A percentile compares a stretch with the other conserved stretches of the same genome.
phyloP scores from a whole-genome alignment of 2,113 vertebrate genomes.

The Podarcis muralis region DNA sequence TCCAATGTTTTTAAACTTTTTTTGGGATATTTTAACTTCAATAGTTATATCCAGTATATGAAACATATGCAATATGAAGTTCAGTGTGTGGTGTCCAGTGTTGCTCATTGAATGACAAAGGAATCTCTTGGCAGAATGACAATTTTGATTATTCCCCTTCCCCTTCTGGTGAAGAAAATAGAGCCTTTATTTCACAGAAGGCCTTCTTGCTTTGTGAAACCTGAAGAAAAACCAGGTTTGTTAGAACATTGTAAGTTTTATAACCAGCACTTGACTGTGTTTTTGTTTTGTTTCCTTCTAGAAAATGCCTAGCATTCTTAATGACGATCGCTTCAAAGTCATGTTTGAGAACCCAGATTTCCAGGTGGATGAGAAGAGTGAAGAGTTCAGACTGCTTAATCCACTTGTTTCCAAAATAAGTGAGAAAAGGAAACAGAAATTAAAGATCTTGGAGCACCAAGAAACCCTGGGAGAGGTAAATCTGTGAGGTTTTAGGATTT shows the following conservation, averaged over 20 bases:
- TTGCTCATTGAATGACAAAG: no score
- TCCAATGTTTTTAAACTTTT: background rate
- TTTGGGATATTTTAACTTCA: background rate
- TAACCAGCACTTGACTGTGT: background rate
- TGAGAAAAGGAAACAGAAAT: constrained; percentile 90
- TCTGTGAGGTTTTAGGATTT: background rate
- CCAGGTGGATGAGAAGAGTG: constrained; percentile 95
- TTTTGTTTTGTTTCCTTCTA: constrained; percentile 55
- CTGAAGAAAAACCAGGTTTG: background rate
- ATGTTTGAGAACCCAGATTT: constrained; percentile 99
- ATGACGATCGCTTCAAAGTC: constrained; percentile 94
- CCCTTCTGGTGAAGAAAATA: background rate
- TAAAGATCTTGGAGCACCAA: constrained; percentile 81
- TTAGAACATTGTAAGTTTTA: constrained; percentile 13
- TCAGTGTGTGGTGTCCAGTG: background rate
- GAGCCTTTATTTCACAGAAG: background rate
- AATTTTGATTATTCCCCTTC: no score
- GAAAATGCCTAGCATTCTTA: constrained; percentile 88
- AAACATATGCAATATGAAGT: background rate
- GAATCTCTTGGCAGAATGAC: no score
- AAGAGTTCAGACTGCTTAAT: constrained; percentile 95
- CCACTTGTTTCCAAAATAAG: constrained; percentile 95
- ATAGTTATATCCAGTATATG: background rate
- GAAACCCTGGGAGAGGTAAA: constrained; percentile 77
- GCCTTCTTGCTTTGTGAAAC: constrained; percentile 9